Conservation (phyloP, 2,888 invertebrate species). For the Pachymerium ferrugineum region DNA sequence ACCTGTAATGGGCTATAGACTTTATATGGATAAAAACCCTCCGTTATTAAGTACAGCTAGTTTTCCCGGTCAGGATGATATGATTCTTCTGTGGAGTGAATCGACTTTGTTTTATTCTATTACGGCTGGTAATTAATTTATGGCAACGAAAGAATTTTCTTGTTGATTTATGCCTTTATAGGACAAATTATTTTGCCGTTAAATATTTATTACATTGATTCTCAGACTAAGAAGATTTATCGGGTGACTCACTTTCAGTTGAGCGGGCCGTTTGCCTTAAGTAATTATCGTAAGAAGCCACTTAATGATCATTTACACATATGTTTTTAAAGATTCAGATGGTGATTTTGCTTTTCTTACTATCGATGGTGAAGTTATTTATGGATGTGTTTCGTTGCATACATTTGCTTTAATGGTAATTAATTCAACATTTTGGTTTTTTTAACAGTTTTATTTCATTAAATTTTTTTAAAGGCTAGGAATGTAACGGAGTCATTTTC, state of each 20-base stretch:
- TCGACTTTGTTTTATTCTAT: neutral
- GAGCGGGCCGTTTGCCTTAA: neutral
- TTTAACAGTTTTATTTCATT: neutral
- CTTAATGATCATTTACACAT: no score
- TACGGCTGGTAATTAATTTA: neutral
- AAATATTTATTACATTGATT: neutral
- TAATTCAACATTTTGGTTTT: no score
- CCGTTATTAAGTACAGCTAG: neutral
- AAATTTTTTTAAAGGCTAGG: neutral
- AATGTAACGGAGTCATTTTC: neutral
- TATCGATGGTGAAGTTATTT: neutral
- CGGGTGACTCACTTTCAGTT: slow-evolving; percentile 3
- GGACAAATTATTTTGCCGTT: neutral
- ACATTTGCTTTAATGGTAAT: neutral
- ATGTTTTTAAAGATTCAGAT: neutral
- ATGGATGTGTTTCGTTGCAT: neutral
- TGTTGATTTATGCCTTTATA: no score
- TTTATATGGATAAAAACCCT: neutral
- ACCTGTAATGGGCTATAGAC: neutral
- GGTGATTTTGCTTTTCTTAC: neutral
- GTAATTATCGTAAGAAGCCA: no score
- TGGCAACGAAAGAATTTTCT: neutral
- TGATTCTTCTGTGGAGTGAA: slow-evolving; percentile 1
- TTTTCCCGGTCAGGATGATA: slow-evolving; percentile 9
- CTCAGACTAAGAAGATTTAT: neutral